phyloP scores from a whole-genome alignment of 2,888 invertebrate genomes.

The Euphydryas editha region DNA sequence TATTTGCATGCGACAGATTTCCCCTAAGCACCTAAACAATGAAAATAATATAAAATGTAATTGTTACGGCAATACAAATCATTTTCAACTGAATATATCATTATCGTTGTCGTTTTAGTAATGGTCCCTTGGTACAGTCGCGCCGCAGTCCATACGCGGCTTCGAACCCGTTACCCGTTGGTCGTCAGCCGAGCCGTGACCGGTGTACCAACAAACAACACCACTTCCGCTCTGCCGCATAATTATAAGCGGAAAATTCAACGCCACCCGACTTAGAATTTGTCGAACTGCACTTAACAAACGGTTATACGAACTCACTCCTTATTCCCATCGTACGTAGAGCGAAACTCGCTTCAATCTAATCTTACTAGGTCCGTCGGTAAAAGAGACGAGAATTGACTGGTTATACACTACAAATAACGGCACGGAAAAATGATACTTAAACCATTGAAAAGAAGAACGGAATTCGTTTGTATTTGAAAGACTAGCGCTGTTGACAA shows the following conservation, averaged over 20 bases:
- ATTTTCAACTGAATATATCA: slow-evolving; percentile 21
- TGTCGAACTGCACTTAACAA: slow-evolving; percentile 16
- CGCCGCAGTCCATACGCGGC: slow-evolving; percentile 68
- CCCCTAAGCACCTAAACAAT: background rate
- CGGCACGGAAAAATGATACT: slow-evolving; percentile 5
- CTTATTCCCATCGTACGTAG: background rate
- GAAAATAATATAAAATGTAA: slow-evolving; percentile 3
- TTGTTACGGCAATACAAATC: slow-evolving; percentile 4
- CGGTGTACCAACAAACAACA: slow-evolving; percentile 67
- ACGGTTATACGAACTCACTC: background rate
- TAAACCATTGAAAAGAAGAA: background rate
- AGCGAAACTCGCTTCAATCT: background rate
- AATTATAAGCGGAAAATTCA: slow-evolving; percentile 80
- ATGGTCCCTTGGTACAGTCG: slow-evolving; percentile 66
- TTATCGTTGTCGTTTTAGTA: slow-evolving; percentile 34
- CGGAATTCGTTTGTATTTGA: background rate
- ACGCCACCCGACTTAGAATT: slow-evolving; percentile 55
- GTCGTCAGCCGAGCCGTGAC: slow-evolving; percentile 76
- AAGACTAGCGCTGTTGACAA: slow-evolving; percentile 35
- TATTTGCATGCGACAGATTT: too few relatives aligned
- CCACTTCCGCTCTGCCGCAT: slow-evolving; percentile 76
- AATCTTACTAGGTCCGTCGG: slow-evolving; percentile 4
- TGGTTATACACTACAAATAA: background rate
- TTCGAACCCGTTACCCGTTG: slow-evolving; percentile 69
- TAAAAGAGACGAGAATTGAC: slow-evolving; percentile 16